Base-by-base conservation (phyloP, 2,797 vertebrate species). In the Emys orbicularis region DNA sequence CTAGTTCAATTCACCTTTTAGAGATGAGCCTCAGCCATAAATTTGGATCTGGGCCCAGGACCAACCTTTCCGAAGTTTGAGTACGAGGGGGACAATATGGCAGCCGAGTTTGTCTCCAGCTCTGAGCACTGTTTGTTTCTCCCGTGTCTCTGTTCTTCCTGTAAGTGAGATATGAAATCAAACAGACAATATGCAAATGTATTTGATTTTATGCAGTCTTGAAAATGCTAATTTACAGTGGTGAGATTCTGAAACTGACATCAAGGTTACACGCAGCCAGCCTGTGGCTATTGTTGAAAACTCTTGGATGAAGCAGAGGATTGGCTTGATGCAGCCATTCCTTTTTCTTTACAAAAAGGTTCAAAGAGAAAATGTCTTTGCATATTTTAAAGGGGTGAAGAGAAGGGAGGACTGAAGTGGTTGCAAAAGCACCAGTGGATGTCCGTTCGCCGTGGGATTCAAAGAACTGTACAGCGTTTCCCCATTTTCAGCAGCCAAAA, bases 331-430 rank as follows among this genome's bases (percentile, higher is more conserved):
- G 12, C 47, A n/a, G 34, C 37, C 2, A 5, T 80, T 21, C 49
- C 49, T 89, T 86, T 72, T 74, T 19, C 76, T 54, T 59, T 86
- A 85, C 16, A 1, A 27, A 53, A 79, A 77, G 5, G 81, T 92
- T 92, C 79, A 87, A 79, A 92, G 83, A 83, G 82, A 92, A 91
- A 56, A 41, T 16, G 19, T 41, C 83, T 91, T 65, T 92, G 91
- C 74, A 49, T 92, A 83, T 96, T 90, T 96, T 93, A 84, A 49
- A 89, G 86, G 89, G 68, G n/a, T 86, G 90, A 88, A 37, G 89
- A 85, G 56, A 53, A 49, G 29, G 25, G n/a, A 94, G 86, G 79
- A 90, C 47, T 56, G n/a, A 79, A 54, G 37, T 90, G 79, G 12
- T 79, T 94, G 81, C 19, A 65, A 41, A 90, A 81, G 52, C 50